Evolutionary conservation across 2,797 vertebrate species (phyloP).

Genomic region (Syndactyla subalaris): DNA sequence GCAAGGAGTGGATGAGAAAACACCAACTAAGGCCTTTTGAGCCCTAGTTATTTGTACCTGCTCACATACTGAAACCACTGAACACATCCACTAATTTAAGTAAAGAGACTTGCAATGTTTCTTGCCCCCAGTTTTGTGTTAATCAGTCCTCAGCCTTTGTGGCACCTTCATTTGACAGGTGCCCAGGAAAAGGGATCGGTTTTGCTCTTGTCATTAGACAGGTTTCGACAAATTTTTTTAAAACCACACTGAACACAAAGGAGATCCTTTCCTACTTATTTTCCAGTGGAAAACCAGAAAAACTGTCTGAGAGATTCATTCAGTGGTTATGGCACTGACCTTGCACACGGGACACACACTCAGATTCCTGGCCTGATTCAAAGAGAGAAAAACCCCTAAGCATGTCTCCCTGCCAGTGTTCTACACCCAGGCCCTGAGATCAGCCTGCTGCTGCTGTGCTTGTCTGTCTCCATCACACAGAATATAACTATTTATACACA

Average conservation of each 20-base stretch:
- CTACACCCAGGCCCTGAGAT: not conserved
- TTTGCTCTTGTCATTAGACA: not conserved
- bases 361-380: not conserved
- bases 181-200: not conserved
- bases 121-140: not conserved
- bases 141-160: not conserved
- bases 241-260: not conserved
- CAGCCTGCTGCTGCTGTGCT: not conserved
- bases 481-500: not conserved
- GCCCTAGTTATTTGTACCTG: not conserved
- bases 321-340: not conserved
- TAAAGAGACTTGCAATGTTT: not conserved
- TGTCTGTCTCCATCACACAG: not conserved
- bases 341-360: fast-evolving
- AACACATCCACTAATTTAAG: not conserved
- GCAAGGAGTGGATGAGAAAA: not conserved
- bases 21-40: not conserved
- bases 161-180: not conserved
- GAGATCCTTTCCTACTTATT: not conserved
- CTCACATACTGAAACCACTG: not conserved
- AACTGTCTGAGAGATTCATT: not conserved
- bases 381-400: not conserved
- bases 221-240: not conserved
- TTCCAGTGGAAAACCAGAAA: not conserved
- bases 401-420: fast-evolving